Evolutionary conservation across 2,888 invertebrate genomes (phyloP).

Genomic region (Argynnis bischoffii): DNA sequence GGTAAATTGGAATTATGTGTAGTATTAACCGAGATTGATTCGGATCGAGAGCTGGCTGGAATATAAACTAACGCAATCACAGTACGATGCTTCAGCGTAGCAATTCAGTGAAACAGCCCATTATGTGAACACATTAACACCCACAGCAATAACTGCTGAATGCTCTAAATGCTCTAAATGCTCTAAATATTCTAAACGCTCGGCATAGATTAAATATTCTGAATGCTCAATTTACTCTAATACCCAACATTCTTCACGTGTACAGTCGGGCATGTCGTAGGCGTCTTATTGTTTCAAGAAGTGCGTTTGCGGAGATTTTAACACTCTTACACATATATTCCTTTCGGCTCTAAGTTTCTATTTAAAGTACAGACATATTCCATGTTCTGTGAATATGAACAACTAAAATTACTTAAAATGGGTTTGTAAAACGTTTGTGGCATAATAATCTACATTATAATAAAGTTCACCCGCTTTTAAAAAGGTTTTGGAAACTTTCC

Average conservation of each 20-base stretch:
- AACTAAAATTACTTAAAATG: background rate
- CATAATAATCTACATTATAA: conserved; percentile 5
- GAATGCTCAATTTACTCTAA: conserved; percentile 18
- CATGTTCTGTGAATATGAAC: background rate
- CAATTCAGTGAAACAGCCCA: conserved; percentile 42
- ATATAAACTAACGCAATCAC: conserved; percentile 36
- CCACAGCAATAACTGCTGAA: conserved; percentile 37
- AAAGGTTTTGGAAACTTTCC: background rate
- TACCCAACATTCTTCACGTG: conserved; percentile 24
- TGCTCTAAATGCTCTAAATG: conserved; percentile 9
- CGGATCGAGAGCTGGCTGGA: conserved; percentile 22
- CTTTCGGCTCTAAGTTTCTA: background rate
- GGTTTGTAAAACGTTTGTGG: conserved; percentile 3
- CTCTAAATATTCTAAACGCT: conserved; percentile 25
- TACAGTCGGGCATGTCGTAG: conserved; percentile 9
- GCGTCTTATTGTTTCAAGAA: conserved; percentile 6
- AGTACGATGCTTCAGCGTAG: conserved; percentile 26
- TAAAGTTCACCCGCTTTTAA: background rate
- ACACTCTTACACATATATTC: background rate
- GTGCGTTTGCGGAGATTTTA: conserved; percentile 4
- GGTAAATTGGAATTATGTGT: conserved; percentile 29
- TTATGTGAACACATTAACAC: conserved; percentile 38
- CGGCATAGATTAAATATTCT: conserved; percentile 6
- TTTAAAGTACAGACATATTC: background rate
- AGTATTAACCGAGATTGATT: conserved; percentile 32